phyloP scores from a whole-genome alignment of 2,113 vertebrate genomes.

The Gobiocypris rarus region DNA sequence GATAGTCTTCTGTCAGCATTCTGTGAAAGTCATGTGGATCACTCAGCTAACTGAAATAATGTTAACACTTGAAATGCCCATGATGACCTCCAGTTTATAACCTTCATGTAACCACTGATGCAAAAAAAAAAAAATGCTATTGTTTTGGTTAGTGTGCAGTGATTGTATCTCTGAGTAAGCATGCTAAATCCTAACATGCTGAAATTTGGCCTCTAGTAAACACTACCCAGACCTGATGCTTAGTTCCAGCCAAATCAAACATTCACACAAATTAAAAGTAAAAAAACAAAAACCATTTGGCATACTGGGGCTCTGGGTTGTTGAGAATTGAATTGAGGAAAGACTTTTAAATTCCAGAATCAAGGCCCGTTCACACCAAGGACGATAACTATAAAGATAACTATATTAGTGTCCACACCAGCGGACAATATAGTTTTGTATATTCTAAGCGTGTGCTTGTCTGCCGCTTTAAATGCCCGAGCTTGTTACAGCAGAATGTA shows the following conservation, averaged over 20 bases:
- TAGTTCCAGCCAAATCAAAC: neutral
- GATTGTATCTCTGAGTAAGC: neutral
- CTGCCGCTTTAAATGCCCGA: too few species aligned
- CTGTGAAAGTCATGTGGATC: constrained; percentile 46
- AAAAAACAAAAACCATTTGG: neutral
- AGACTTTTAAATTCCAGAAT: neutral
- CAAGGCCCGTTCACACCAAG: too few species aligned
- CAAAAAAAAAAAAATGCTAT: neutral
- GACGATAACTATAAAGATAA: too few species aligned
- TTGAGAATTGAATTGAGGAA: neutral
- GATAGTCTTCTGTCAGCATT: constrained; percentile 37
- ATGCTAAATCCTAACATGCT: constrained; percentile 8
- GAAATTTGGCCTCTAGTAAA: neutral
- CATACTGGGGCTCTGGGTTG: neutral
- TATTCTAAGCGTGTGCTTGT: too few species aligned
- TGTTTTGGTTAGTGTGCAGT: neutral
- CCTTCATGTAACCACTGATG: constrained; percentile 5
- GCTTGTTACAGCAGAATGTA: too few species aligned
- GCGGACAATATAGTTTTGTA: too few species aligned
- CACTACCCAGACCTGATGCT: neutral
- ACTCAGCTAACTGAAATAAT: constrained; percentile 13
- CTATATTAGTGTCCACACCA: too few species aligned
- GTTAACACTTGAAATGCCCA: constrained; percentile 10
- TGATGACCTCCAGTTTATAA: constrained; percentile 13
- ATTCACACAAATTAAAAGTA: neutral